A percentile compares a stretch with the other conserved stretches of the same genome.
Evolutionary conservation across 2,797 vertebrate species (phyloP).

Genomic region (Carduelis carduelis): DNA sequence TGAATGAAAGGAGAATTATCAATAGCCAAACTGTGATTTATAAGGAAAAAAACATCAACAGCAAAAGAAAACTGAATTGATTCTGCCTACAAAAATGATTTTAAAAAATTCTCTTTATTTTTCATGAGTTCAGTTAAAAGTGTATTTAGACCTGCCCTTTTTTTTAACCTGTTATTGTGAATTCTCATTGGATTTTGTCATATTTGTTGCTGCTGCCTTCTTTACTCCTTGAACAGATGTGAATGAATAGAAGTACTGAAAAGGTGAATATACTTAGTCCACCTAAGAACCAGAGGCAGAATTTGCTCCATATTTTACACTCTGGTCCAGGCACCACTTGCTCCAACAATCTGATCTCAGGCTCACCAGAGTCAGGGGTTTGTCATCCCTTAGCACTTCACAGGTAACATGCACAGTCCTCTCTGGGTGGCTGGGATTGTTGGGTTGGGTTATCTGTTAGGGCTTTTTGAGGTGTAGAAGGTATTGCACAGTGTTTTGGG

Average conservation of each 20-base stretch:
- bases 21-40: slow-evolving; percentile 14
- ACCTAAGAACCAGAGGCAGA: not conserved
- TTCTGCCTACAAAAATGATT: not conserved
- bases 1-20: slow-evolving; percentile 54
- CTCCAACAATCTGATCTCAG: not conserved
- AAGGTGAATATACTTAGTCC: not conserved
- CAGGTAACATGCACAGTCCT: not conserved
- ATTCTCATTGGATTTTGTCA: not conserved
- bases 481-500: not conserved
- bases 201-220: not conserved
- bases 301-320: not conserved
- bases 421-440: not conserved
- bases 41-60: not conserved
- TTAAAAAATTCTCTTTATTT: not conserved
- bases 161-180: not conserved
- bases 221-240: not conserved
- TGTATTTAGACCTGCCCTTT: not conserved
- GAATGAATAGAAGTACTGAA: not conserved
- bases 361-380: not conserved
- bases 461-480: not conserved
- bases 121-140: not conserved
- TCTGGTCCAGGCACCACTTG: not conserved
- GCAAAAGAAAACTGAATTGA: not conserved
- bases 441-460: not conserved
- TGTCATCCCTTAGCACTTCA: not conserved